Evolutionary conservation across 2,888 invertebrate genomes (phyloP).

Genomic region (Ennomos quercinarius): DNA sequence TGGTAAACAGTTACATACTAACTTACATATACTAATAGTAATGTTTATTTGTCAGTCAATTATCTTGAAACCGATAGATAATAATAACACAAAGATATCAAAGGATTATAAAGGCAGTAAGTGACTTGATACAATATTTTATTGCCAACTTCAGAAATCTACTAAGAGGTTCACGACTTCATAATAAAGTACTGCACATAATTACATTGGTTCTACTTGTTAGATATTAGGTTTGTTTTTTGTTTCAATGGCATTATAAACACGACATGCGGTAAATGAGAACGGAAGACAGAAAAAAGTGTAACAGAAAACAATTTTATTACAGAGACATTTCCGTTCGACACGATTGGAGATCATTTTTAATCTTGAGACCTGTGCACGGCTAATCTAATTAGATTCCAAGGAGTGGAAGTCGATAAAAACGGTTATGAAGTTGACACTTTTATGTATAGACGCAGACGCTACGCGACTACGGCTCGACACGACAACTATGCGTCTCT

Average conservation of each 20-base stretch:
- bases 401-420: constrained; percentile 62
- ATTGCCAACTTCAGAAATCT: constrained; percentile 28
- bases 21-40: background rate
- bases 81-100: constrained; percentile 7
- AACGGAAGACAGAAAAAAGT: constrained; percentile 70
- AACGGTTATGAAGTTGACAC: constrained; percentile 61
- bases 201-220: constrained; percentile 34
- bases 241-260: constrained; percentile 58
- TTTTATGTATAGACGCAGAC: constrained; percentile 30
- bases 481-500: constrained; percentile 61
- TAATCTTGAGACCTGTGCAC: constrained; percentile 60
- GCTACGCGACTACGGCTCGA: constrained; percentile 47
- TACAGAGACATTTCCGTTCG: constrained; percentile 71
- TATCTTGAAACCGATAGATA: constrained; percentile 3
- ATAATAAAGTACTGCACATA: constrained; percentile 30
- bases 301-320: constrained; percentile 70
- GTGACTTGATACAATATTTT: constrained; percentile 27
- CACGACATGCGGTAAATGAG: constrained; percentile 59
- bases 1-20: constrained; percentile 4
- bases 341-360: constrained; percentile 65
- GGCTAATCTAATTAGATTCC: constrained; percentile 72
- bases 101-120: constrained; percentile 25
- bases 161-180: constrained; percentile 35
- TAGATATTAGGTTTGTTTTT: constrained; percentile 47
- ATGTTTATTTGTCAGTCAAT: constrained; percentile 3